phyloP scores from a whole-genome alignment of 2,797 vertebrate genomes.

The Eulemur rubriventer region DNA sequence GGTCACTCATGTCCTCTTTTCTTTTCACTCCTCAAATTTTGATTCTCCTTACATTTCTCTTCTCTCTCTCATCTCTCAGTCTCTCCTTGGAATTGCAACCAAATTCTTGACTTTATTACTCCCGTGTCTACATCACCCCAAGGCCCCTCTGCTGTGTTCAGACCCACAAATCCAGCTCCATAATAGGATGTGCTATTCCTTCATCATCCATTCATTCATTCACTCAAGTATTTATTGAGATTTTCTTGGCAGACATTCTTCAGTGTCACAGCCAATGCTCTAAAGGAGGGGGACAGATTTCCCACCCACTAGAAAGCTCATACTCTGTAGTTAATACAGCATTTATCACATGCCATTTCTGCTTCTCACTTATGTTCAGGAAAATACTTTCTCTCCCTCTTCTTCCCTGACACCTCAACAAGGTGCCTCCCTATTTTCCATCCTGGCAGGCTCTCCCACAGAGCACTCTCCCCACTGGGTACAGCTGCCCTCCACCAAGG shows the following conservation, averaged over 20 bases:
- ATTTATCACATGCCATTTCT: background rate
- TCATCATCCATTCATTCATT: too few species aligned
- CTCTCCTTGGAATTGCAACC: background rate
- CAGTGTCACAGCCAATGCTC: background rate
- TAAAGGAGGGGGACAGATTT: background rate
- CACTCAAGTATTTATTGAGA: background rate
- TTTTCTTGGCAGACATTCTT: background rate
- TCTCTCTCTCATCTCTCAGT: background rate
- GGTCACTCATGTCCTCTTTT: background rate
- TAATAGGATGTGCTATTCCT: background rate
- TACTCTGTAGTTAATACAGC: background rate
- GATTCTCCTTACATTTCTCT: background rate
- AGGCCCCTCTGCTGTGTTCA: background rate
- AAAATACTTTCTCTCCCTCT: background rate
- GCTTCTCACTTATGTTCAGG: background rate
- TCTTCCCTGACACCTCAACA: background rate
- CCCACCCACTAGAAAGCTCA: background rate
- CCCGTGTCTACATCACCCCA: background rate
- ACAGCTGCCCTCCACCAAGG: background rate
- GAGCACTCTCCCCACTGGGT: background rate
- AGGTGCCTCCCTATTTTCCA: background rate
- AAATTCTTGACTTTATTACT: background rate
- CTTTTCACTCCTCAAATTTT: background rate
- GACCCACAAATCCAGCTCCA: background rate
- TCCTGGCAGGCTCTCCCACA: background rate